Evolutionary conservation across 2,797 vertebrate genomes (phyloP).

Genomic region (Hemibagrus guttatus): DNA sequence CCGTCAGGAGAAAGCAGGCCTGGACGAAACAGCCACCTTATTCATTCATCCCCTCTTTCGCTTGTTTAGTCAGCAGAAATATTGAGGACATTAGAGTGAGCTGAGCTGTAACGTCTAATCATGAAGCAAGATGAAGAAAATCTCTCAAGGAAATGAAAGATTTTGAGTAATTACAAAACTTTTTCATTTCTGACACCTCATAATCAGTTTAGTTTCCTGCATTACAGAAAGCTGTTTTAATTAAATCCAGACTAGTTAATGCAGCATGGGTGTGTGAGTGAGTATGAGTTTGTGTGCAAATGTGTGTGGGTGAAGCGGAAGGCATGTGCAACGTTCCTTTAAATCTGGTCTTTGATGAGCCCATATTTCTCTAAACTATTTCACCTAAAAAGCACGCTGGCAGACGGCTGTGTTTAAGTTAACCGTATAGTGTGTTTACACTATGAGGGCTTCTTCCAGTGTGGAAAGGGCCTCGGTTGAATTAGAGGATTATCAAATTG

Average conservation of each 20-base stretch:
- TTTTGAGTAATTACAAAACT: conserved; percentile 15
- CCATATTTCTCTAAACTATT: conserved; percentile 57
- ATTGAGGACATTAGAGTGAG: neutral
- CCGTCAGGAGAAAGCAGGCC: conserved; percentile 25
- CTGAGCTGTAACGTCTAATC: conserved; percentile 24
- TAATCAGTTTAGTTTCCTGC: conserved; percentile 18
- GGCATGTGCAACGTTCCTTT: conserved; percentile 30
- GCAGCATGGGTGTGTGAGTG: neutral
- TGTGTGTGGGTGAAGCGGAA: conserved; percentile 16
- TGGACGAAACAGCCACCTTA: conserved; percentile 34
- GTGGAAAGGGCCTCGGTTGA: conserved; percentile 51
- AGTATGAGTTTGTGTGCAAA: neutral
- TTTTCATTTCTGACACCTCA: conserved; percentile 31
- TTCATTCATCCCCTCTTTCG: conserved; percentile 40
- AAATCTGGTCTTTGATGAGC: conserved; percentile 55
- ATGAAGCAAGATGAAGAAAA: conserved; percentile 21
- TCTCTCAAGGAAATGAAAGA: neutral
- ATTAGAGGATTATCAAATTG: conserved; percentile 59
- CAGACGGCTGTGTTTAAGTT: conserved; percentile 60
- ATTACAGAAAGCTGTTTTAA: conserved; percentile 17
- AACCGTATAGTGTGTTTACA: conserved; percentile 59
- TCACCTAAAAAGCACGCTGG: conserved; percentile 55
- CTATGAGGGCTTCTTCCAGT: conserved; percentile 49
- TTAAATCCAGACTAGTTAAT: conserved; percentile 14
- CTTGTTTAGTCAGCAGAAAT: conserved; percentile 44